A percentile compares a stretch with the other conserved stretches of the same genome.
phyloP scores from a whole-genome alignment of 2,113 vertebrate genomes.

The Zosterops hypoxanthus region DNA sequence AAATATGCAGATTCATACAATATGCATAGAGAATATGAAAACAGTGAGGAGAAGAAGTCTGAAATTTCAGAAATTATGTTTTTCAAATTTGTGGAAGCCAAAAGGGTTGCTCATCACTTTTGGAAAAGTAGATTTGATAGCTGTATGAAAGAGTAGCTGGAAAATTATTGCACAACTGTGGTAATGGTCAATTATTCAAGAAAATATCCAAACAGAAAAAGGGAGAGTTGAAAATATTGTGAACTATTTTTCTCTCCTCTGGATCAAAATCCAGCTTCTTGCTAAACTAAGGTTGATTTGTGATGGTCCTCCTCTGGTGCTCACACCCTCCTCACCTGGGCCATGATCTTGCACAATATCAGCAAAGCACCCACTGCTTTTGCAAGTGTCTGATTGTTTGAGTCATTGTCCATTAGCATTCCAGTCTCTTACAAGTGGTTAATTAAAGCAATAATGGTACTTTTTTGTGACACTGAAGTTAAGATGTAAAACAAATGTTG shows the following conservation, averaged over 20 bases:
- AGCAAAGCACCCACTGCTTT: rapidly evolving
- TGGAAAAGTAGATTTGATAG: background rate
- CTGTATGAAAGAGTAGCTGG: background rate
- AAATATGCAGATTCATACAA: background rate
- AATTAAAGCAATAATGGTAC: background rate
- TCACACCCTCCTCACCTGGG: background rate
- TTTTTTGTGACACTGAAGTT: background rate
- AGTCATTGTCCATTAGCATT: background rate
- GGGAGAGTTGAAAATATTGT: background rate
- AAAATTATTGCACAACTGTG: background rate
- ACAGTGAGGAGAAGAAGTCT: background rate
- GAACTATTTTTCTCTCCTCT: background rate
- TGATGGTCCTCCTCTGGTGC: background rate
- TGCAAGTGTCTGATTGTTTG: too few species aligned
- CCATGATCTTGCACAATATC: background rate
- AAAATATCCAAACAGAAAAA: background rate
- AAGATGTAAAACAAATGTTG: background rate
- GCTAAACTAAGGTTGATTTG: background rate
- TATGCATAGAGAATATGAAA: background rate
- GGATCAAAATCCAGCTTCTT: background rate
- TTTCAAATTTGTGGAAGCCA: background rate
- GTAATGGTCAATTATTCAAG: background rate
- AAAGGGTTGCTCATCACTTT: background rate
- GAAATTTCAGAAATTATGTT: background rate
- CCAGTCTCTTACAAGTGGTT: background rate